Conservation (phyloP, 2,888 invertebrate species). For the Sepiola atlantica region DNA sequence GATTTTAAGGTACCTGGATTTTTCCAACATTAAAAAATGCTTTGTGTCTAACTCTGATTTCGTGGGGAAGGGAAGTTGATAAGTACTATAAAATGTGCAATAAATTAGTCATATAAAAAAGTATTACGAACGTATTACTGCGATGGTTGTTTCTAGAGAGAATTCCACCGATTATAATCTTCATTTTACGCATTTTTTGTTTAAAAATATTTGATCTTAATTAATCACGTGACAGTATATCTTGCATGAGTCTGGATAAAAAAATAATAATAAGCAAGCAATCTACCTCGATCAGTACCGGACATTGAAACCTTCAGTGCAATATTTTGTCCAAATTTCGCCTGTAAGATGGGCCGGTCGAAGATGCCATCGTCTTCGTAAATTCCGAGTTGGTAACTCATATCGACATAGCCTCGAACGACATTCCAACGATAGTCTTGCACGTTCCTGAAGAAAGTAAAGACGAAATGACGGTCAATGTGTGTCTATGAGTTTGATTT, state of each 20-base stretch:
- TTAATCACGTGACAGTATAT: too few relatives aligned
- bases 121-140: not conserved
- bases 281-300: not conserved
- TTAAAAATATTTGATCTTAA: too few relatives aligned
- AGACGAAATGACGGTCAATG: too few relatives aligned
- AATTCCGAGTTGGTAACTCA: conserved; percentile 39
- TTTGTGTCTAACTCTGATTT: too few relatives aligned
- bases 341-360: not conserved
- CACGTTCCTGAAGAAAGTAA: not conserved
- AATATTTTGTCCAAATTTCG: conserved; percentile 24
- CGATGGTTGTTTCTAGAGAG: too few relatives aligned
- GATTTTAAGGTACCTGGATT: too few relatives aligned
- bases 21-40: too few relatives aligned
- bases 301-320: conserved; percentile 38
- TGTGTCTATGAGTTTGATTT: too few relatives aligned
- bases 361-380: conserved; percentile 32
- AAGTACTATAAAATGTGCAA: too few relatives aligned
- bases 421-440: conserved; percentile 34
- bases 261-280: not conserved
- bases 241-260: not conserved
- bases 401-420: not conserved
- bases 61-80: too few relatives aligned
- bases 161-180: not conserved
- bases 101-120: not conserved
- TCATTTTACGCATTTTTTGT: not conserved